Conservation (phyloP, 1,140 invertebrate genomes). For the Leptestheria dahalacensis region DNA sequence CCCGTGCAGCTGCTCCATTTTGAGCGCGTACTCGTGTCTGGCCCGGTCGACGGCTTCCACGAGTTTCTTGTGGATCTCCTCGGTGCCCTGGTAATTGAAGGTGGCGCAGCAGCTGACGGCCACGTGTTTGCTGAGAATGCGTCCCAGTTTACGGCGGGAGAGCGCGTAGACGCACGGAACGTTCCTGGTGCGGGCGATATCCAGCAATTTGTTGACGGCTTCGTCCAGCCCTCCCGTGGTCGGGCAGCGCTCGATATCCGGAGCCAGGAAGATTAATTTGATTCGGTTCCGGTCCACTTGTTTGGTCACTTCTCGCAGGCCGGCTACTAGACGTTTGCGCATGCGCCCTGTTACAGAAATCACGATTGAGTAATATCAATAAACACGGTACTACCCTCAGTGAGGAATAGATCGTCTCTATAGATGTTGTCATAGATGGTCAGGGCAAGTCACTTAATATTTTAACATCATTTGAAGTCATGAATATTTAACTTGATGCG, state of each 20-base stretch:
- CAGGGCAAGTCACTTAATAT: too few species aligned
- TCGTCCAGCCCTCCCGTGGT: conserved; percentile 29
- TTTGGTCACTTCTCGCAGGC: conserved; percentile 36
- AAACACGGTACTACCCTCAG: background rate
- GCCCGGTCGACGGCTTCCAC: background rate
- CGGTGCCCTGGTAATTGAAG: conserved; percentile 36
- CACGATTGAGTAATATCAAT: background rate
- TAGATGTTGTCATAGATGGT: too few species aligned
- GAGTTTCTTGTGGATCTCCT: conserved; percentile 13
- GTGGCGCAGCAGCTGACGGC: conserved; percentile 36
- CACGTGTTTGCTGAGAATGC: conserved; percentile 34
- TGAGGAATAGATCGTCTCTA: too few species aligned
- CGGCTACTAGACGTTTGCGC: conserved; percentile 32
- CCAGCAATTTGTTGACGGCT: conserved; percentile 26
- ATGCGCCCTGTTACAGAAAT: conserved; percentile 1
- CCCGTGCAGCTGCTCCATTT: background rate
- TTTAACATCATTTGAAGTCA: too few species aligned
- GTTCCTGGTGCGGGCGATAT: conserved; percentile 25
- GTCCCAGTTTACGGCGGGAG: conserved; percentile 29
- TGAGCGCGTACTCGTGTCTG: conserved; percentile 3
- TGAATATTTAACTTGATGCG: too few species aligned
- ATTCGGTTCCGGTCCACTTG: conserved; percentile 34
- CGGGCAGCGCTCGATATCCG: conserved; percentile 19
- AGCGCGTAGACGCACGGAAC: conserved; percentile 36
- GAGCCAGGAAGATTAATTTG: conserved; percentile 36